These are phyloP conservation scores for Ascidia mentula DNA, from an alignment of 23 tunicate genomes.

Conservation along the genomic window DNA sequence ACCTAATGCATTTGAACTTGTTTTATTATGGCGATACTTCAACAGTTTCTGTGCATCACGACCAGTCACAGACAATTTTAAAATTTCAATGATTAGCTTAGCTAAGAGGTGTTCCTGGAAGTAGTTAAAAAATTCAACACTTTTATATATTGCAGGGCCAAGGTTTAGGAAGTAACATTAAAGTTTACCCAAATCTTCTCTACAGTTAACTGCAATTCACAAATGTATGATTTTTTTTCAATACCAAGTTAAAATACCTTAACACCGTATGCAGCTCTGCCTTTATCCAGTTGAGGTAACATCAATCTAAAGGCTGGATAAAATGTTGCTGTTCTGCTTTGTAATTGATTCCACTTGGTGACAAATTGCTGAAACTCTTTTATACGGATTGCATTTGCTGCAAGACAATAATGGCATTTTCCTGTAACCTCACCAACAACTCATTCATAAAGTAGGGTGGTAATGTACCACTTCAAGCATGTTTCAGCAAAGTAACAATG, in stretches of 20 bases:
- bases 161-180: background rate
- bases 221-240: background rate
- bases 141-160: background rate
- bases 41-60: constrained; percentile 74
- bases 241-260: constrained; percentile 43
- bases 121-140: background rate
- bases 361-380: constrained; percentile 52
- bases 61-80: constrained; percentile 55
- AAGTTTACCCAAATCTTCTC: too few species aligned
- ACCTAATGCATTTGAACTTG: constrained; percentile 49
- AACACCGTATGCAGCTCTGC: constrained; percentile 77
- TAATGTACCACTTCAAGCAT: too few species aligned
- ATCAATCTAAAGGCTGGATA: constrained; percentile 73
- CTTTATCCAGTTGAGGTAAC: constrained; percentile 69
- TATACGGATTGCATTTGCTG: constrained; percentile 36
- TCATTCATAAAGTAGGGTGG: background rate
- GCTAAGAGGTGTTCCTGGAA: constrained; percentile 74
- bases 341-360: constrained; percentile 49
- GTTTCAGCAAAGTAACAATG: too few species aligned
- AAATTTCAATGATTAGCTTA: constrained; percentile 57
- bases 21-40: constrained; percentile 68
- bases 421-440: background rate
- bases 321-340: constrained; percentile 25
- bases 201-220: too few species aligned
- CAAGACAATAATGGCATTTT: background rate